A percentile compares a stretch with the other conserved stretches of the same genome.
These are phyloP conservation scores for Lutra lutra DNA, from an alignment of 2,797 vertebrate genomes.

Conservation along the genomic window DNA sequence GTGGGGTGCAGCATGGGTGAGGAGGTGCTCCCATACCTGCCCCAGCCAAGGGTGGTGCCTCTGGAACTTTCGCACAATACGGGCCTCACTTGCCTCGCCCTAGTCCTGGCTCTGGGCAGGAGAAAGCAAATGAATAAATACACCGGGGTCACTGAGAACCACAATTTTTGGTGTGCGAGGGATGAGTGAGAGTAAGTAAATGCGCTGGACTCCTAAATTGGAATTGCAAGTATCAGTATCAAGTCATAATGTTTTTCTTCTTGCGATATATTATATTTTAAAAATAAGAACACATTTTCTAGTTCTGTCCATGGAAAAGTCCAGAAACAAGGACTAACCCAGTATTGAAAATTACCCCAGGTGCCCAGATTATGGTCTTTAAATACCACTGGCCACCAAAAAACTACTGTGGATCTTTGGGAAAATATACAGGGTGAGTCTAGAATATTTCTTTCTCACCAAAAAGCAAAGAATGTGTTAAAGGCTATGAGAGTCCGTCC, in stretches of 20 bases:
- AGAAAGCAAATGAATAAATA: not conserved
- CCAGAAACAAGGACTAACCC: not conserved
- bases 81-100: not conserved
- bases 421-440: not conserved
- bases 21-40: too few species aligned
- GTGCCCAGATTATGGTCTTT: not conserved
- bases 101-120: not conserved
- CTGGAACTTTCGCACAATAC: not conserved
- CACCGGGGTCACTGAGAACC: not conserved
- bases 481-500: not conserved
- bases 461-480: not conserved
- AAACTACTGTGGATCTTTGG: not conserved
- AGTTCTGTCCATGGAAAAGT: not conserved
- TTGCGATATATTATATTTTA: not conserved
- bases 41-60: rapidly evolving
- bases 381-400: not conserved
- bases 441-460: not conserved
- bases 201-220: not conserved
- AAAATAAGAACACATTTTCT: constrained; percentile 12
- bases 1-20: not conserved
- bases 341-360: not conserved
- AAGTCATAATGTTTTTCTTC: not conserved
- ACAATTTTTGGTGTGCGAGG: not conserved
- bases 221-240: not conserved
- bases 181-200: not conserved